Evolutionary conservation across 2,888 invertebrate genomes (phyloP), one percentile per base, ranked within the genome.

Genomic region (Drosophila falleni): DNA sequence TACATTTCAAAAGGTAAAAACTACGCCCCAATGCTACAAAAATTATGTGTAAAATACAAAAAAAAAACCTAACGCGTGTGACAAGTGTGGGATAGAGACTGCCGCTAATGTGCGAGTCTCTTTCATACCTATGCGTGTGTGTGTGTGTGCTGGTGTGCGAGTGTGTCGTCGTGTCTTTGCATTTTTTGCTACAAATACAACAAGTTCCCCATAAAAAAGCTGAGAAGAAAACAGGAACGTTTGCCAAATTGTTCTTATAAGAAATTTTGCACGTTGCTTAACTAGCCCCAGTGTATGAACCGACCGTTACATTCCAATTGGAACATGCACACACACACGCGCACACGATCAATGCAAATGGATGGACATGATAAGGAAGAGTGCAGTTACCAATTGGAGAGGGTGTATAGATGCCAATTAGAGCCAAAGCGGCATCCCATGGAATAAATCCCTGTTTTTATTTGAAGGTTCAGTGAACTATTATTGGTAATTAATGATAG

Each of bases 111-210:
- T 69, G 71, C 35, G 69, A 19, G 60, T 47, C 44, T 58, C 42
- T 51, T 42, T 44, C 42, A 61, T 53, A 44, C 50, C 53, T 50
- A 60, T 39, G 58, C 23, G 49, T 50, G 42, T 37, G 42, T 35
- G 50, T 42, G 58, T 42, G 53, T 60, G 44, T 15, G 15, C 15
- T 62, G 35, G 46, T 72, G 44, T 85, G 85, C 16, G 49, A 61
- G 47, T 73, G 41, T 85, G 85, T 67, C 84, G 89, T 83, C 84
- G 87, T 86, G 78, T 86, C 87, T 83, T 82, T 87, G 89, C 89
- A 88, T 85, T 81, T 88, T 81, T 81, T 70, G 74, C 74, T 86
- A 86, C 71, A 88, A 71, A 80, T 70, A 80, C 74, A 82, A 81
- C 46, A 74, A 68, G 47, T 35, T 19, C 31, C 11, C 31, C 13